Evolutionary conservation across 2,797 vertebrate species (phyloP), one percentile per base, ranked within the genome.

Genomic region (Cyclopterus lumpus): DNA sequence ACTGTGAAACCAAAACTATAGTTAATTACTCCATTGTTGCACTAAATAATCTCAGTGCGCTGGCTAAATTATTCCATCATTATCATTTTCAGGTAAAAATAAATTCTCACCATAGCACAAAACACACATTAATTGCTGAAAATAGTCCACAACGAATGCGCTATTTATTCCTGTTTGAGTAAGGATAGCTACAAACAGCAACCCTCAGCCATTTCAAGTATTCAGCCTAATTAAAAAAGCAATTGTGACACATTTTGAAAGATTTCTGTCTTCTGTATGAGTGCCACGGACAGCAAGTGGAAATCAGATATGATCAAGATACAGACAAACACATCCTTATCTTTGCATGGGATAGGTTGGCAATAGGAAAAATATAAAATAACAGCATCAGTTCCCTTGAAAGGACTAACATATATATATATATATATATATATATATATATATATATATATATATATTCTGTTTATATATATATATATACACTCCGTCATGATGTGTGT

Each of bases 61-160:
- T 10, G 22, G 5, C 8, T 36, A 26, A 69, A 12, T 18, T 55
- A 4, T 51, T 51, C 46, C 20, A 38, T 72, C 8, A 67, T 65
- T 15, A 62, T 10, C 7, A 30, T n/a, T 63, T 73, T 61, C 54
- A 9, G 24, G 26, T 48, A 12, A 58, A 36, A 46, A 46, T 44
- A 7, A 34, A 71, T 55, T 42, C 8, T 62, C 20, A 57, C 57
- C 10, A 71, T 9, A 71, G 16, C 38, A 44, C 34, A 9, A 30
- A 49, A 36, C 46, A 34, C 34, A n/a, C 60, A 66, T 62, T 55
- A 61, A 73, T 73, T 36, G 0, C 60, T 40, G 3, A 36, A 64
- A 65, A 60, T 53, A 71, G 24, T 75, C 16, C 8, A 18, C 0
- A 38, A 40, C 34, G 48, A 3, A 34, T 36, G 8, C 1, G 22